phyloP scores from a whole-genome alignment of 1,140 invertebrate species.

The Atta texana region DNA sequence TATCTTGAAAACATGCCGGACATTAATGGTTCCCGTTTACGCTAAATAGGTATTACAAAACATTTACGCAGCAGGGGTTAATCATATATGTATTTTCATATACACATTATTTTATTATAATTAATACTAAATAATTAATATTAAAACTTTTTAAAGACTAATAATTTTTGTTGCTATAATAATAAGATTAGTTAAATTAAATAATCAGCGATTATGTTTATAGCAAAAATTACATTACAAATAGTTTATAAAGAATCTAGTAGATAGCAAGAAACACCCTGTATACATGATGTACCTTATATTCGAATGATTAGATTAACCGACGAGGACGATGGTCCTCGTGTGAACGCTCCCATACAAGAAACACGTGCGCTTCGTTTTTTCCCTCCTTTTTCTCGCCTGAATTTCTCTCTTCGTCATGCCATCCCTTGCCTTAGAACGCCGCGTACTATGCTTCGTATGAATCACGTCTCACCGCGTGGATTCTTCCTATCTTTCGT shows the following conservation, averaged over 20 bases:
- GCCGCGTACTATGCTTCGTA: conserved; percentile 53
- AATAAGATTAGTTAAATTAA: neutral
- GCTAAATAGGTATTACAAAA: too few species aligned
- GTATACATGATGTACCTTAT: conserved; percentile 52
- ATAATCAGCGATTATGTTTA: too few species aligned
- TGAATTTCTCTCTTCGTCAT: conserved; percentile 48
- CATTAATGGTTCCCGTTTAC: too few species aligned
- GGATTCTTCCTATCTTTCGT: conserved; percentile 45
- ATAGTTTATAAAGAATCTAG: neutral
- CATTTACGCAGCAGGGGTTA: neutral
- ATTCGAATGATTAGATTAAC: conserved; percentile 81
- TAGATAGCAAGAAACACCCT: neutral
- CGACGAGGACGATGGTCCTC: conserved; percentile 71
- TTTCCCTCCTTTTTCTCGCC: conserved; percentile 55
- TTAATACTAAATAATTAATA: conserved; percentile 11
- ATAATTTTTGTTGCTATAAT: neutral
- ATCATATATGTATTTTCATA: neutral
- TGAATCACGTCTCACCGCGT: conserved; percentile 64
- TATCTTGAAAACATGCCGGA: too few species aligned
- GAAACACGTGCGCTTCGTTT: conserved; percentile 79
- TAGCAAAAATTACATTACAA: neutral
- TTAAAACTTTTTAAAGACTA: neutral
- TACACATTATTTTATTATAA: neutral
- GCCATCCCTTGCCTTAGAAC: conserved; percentile 39
- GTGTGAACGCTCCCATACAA: conserved; percentile 83